A percentile compares a stretch with the other conserved stretches of the same genome.
These are phyloP conservation scores for Lytechinus pictus DNA, from an alignment of 35 echinoderm and acorn worm species.

Conservation along the genomic window DNA sequence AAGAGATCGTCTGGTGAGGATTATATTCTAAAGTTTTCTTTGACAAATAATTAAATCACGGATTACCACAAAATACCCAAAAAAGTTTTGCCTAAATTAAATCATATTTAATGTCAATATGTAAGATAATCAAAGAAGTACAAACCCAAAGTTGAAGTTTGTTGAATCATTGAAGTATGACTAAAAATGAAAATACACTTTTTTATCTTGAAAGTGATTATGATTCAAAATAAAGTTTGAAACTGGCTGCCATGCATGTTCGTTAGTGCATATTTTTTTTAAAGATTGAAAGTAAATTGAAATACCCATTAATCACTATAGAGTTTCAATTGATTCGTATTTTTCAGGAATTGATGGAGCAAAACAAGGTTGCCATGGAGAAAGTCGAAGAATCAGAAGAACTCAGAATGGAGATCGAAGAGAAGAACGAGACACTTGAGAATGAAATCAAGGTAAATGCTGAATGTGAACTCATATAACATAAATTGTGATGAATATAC, in stretches of 20 bases:
- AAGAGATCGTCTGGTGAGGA: not conserved
- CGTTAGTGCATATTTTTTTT: not conserved
- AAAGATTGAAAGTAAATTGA: not conserved
- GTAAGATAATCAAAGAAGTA: too few species aligned
- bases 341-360: not conserved
- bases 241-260: not conserved
- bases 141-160: not conserved
- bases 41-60: not conserved
- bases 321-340: not conserved
- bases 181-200: not conserved
- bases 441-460: not conserved
- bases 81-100: too few species aligned
- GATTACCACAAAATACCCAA: not conserved
- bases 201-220: not conserved
- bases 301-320: not conserved
- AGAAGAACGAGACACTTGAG: not conserved
- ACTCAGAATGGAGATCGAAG: not conserved
- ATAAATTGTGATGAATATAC: not conserved
- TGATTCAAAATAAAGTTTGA: not conserved
- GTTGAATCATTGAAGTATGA: not conserved
- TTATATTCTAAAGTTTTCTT: not conserved
- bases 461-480: not conserved
- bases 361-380: not conserved
- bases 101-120: too few species aligned
- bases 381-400: not conserved